Evolutionary conservation across 1,140 invertebrate species (phyloP).

Genomic region (Drosophila bocqueti): DNA sequence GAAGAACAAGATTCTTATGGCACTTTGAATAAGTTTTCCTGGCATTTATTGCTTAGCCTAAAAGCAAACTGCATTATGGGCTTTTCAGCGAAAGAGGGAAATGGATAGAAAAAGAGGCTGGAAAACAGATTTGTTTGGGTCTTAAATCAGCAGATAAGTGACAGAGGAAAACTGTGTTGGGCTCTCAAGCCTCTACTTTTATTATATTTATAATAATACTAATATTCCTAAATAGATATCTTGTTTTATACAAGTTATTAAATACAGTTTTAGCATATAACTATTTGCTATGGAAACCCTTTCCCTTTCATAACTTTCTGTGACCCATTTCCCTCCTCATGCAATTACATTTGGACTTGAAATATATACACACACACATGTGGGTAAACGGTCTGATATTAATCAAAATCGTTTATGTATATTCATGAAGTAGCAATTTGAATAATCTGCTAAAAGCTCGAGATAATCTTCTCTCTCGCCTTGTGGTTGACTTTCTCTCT

Average conservation of each 20-base stretch:
- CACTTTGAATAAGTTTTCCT: conserved; percentile 77
- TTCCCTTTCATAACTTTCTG: background rate
- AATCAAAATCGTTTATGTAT: conserved; percentile 57
- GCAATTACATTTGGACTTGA: conserved; percentile 12
- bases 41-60: conserved; percentile 69
- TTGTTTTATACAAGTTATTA: background rate
- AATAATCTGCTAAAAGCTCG: conserved; percentile 53
- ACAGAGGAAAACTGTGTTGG: background rate
- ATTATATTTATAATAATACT: background rate
- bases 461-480: conserved; percentile 32
- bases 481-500: conserved; percentile 25
- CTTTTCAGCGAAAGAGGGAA: conserved; percentile 11
- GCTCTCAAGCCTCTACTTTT: background rate
- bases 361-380: background rate
- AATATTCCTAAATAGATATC: background rate
- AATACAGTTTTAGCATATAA: background rate
- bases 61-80: conserved; percentile 57
- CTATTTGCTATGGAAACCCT: background rate
- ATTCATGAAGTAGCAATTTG: conserved; percentile 57
- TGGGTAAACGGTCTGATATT: conserved; percentile 20
- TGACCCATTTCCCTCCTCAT: background rate
- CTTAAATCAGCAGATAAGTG: conserved; percentile 27
- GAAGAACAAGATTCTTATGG: conserved; percentile 61
- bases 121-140: conserved; percentile 20
- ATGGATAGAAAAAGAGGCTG: background rate